Percentiles rank a stretch among this genome's conserved stretches.
Conservation (phyloP, 2,888 invertebrate species). For the Uloborus plumipes region DNA sequence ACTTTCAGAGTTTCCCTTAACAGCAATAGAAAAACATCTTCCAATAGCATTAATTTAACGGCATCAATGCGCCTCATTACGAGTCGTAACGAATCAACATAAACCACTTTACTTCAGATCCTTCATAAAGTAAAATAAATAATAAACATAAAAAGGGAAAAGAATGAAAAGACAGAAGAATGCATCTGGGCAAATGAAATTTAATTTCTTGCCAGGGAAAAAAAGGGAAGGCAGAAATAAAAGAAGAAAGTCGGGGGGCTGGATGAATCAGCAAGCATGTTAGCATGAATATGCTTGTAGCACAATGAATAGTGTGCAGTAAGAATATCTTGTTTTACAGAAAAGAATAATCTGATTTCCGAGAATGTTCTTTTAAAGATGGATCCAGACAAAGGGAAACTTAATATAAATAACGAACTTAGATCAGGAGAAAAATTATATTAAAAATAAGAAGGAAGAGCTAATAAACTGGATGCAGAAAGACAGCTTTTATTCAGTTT, state of each 20-base stretch:
- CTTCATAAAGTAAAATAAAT: conserved; percentile 36
- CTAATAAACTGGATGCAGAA: too few relatives aligned
- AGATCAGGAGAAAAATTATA: conserved; percentile 11
- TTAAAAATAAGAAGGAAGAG: too few relatives aligned
- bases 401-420: conserved; percentile 52
- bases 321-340: conserved; percentile 22
- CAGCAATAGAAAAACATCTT: too few relatives aligned
- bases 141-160: conserved; percentile 25
- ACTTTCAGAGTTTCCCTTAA: too few relatives aligned
- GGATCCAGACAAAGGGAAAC: conserved; percentile 33
- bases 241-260: conserved; percentile 3
- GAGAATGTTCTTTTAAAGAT: conserved; percentile 18
- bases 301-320: conserved; percentile 22
- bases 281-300: background rate
- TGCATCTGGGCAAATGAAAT: conserved; percentile 63
- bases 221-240: conserved; percentile 19
- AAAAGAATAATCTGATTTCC: conserved; percentile 57
- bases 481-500: too few relatives aligned
- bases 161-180: conserved; percentile 33
- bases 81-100: background rate
- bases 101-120: conserved; percentile 15
- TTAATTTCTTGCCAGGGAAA: conserved; percentile 51
- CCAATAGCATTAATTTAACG: too few relatives aligned
- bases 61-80: too few relatives aligned
- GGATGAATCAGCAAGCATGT: conserved; percentile 6